These are phyloP conservation scores for Capra hircus DNA, from an alignment of 2,113 vertebrate species.

Conservation along the genomic window DNA sequence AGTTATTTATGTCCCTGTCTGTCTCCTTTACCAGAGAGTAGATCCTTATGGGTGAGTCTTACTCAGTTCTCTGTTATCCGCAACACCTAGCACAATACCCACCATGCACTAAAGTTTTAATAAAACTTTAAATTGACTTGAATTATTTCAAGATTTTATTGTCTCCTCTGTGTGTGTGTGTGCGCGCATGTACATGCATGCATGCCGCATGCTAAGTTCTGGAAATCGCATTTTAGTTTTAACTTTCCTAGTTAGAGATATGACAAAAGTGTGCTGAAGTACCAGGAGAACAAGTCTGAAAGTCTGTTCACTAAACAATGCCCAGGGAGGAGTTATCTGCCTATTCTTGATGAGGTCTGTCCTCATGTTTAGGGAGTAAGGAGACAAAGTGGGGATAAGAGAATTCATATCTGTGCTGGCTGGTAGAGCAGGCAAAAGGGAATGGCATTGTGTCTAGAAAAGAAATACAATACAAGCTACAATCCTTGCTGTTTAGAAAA, in stretches of 20 bases:
- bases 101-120: not conserved
- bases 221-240: not conserved
- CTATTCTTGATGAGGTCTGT: not conserved
- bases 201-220: not conserved
- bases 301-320: not conserved
- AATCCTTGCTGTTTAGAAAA: not conserved
- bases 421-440: not conserved
- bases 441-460: not conserved
- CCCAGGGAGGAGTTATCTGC: not conserved
- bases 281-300: not conserved
- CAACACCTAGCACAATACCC: not conserved
- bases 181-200: rapidly evolving
- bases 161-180: not conserved
- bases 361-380: not conserved
- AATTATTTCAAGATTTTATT: not conserved
- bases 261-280: not conserved
- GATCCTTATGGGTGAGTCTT: not conserved
- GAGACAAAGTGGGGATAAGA: not conserved
- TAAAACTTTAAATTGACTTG: not conserved
- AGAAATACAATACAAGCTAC: not conserved
- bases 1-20: not conserved
- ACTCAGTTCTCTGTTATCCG: not conserved
- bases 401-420: not conserved
- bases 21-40: not conserved
- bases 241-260: not conserved